Percentiles rank a stretch among this genome's conserved stretches.
phyloP scores from a whole-genome alignment of 2,888 invertebrate genomes.

The Melipona beecheii region DNA sequence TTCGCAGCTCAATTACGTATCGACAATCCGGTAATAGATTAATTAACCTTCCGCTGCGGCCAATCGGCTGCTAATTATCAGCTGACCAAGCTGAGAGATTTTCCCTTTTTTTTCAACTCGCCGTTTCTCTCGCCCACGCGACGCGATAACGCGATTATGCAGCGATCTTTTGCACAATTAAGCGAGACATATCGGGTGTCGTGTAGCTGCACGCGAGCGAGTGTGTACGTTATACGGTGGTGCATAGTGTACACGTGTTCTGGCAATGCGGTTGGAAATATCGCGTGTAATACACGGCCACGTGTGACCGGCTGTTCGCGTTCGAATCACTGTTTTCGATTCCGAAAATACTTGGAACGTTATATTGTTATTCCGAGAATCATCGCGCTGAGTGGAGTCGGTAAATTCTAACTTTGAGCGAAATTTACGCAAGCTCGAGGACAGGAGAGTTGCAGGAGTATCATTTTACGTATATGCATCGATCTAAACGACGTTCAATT shows the following conservation, averaged over 20 bases:
- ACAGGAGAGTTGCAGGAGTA: too few relatives aligned
- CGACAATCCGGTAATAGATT: conserved; percentile 7
- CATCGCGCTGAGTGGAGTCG: too few relatives aligned
- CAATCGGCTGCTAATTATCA: conserved; percentile 34
- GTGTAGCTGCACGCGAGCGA: conserved; percentile 54
- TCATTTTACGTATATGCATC: too few relatives aligned
- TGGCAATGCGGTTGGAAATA: conserved; percentile 53
- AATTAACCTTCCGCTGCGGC: conserved; percentile 16
- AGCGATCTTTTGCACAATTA: conserved; percentile 55
- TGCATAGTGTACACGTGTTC: conserved; percentile 51
- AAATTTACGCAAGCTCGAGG: too few relatives aligned
- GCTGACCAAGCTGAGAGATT: conserved; percentile 10
- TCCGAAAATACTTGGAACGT: conserved; percentile 18
- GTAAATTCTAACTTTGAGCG: too few relatives aligned
- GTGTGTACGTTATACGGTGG: conserved; percentile 54
- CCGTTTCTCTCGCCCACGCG: conserved; percentile 21
- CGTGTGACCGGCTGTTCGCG: conserved; percentile 37
- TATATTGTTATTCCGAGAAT: not conserved
- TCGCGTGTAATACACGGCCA: conserved; percentile 55
- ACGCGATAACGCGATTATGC: conserved; percentile 44
- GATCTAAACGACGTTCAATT: too few relatives aligned
- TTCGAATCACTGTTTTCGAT: conserved; percentile 35
- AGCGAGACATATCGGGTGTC: conserved; percentile 56
- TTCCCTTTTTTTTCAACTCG: conserved; percentile 10
- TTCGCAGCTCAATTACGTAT: conserved; percentile 24